Evolutionary conservation across 1,140 invertebrate species (phyloP), one percentile per base, ranked within the genome.

Genomic region (Drosophila subpulchrella): DNA sequence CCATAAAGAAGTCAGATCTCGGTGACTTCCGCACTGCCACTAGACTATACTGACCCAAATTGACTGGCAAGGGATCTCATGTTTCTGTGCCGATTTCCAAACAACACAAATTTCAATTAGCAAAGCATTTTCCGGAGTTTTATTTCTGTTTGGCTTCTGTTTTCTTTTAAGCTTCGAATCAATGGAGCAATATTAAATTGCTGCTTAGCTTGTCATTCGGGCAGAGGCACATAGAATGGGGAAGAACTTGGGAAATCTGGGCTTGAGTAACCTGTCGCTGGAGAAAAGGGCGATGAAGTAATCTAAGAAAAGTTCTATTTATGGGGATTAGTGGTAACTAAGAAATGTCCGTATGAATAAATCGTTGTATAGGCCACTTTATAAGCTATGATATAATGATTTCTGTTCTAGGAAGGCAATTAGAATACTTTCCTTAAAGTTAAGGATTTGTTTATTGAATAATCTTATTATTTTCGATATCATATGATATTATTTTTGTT

Each of bases 71-170:
- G 50, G 34, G 59, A 50, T 75, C 79, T 88, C 84, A 56, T 54
- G 82, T 88, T 88, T 83, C 84, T 80, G 72, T 57, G 75, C 57
- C 47, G 60, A 89, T 89, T 86, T 88, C 75, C 54, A 66, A 83
- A 89, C 54, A 50, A 67, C 58, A 53, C 73, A 54, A 76, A 76
- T 73, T 76, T 58, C 59, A 78, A 77, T 83, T 83, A 72, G 62
- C 62, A 61, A 79, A 79, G 62, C 72, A 82, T 78, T 86, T 86
- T 88, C 63, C 76, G 57, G 61, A 71, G 62, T 74, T 62, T 56
- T 42, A 57, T 41, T 75, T 56, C 41, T 24, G 20, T 46, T 56
- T 56, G 7, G 17, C 20, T 70, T 55, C 15, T 53, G 24, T 27
- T 61, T 32, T 36, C 30, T 27, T 27, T 15, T 15, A 11, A 56